phyloP scores from a whole-genome alignment of 2,113 vertebrate species.

The Galbula dea region DNA sequence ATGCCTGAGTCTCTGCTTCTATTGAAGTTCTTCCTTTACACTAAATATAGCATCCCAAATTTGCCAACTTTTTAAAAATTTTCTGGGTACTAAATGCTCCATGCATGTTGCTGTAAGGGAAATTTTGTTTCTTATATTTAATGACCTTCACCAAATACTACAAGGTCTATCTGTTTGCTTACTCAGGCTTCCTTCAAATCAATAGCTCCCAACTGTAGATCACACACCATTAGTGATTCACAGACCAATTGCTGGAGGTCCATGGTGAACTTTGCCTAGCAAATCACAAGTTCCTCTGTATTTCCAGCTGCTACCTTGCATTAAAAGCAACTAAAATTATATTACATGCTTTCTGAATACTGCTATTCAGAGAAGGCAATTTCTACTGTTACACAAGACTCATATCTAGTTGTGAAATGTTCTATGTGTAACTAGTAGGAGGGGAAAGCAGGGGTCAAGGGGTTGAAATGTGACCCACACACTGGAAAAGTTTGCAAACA shows the following conservation, averaged over 20 bases:
- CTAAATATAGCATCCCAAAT: neutral
- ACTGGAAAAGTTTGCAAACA: neutral
- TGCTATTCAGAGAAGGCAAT: neutral
- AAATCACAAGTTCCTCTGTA: neutral
- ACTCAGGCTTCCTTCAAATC: neutral
- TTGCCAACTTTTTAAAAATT: neutral
- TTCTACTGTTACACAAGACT: neutral
- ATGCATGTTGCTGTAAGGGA: neutral
- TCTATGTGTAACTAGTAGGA: neutral
- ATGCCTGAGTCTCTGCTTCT: neutral
- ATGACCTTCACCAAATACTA: constrained; percentile 17
- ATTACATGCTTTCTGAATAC: neutral
- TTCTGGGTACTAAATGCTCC: neutral
- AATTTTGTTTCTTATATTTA: neutral
- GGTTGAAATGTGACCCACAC: neutral
- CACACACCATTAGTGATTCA: constrained; percentile 8
- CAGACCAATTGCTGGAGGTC: neutral
- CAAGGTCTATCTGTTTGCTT: constrained; percentile 10
- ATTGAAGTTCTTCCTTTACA: neutral
- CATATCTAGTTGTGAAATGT: neutral
- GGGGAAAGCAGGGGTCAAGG: neutral
- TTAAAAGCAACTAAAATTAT: neutral
- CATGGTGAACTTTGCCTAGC: neutral
- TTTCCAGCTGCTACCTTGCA: constrained; percentile 6
- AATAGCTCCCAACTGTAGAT: neutral